Evolutionary conservation across 2,888 invertebrate genomes (phyloP), one percentile per base, ranked within the genome.

Genomic region (Iphiclides podalirius): DNA sequence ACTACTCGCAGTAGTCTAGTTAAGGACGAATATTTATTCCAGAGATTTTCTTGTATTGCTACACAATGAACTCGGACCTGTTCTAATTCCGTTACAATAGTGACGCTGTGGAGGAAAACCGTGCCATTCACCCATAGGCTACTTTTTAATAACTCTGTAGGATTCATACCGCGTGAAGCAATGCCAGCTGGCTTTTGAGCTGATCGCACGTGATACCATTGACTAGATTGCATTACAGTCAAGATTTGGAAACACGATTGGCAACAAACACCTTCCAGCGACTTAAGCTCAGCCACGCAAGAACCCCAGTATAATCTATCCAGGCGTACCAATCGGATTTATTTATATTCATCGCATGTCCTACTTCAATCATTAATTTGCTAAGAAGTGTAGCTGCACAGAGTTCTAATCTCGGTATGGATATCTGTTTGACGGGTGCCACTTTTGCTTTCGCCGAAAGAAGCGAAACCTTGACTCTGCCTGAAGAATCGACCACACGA

Each of bases 241-340:
- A 59, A 45, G 3, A 66, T 60, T n/a, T 58, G 56, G 54, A 48
- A 0, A 51, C 51, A 7, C 60, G 44, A 31, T 56, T 58, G 1
- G 33, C 54, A 0, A 54, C 42, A 14, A 59, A 59, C 1, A 48
- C 40, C 7, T 48, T 52, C 57, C 57, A 59, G 2, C 46, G 31
- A 23, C 44, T 54, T 1, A 55, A 55, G 2, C 31, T 34, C 3
- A 57, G 20, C 55, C 55, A 59, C 0, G 55, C 50, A 8, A 59
- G 23, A 1, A 55, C 55, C 4, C 55, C 43, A 0, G 43, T 31
- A n/a, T 54, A 55, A 35, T 65, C 63, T 0, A 63, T 58, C 59
- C 55, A 61, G 1, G 53, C 52, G 38, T 49, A 35, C 9, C 52
- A 4, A 16, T 54, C n/a, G 1, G 4, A 0, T 13, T 40, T 41